phyloP scores from a whole-genome alignment of 2,888 invertebrate genomes.

The Tineola bisselliella region DNA sequence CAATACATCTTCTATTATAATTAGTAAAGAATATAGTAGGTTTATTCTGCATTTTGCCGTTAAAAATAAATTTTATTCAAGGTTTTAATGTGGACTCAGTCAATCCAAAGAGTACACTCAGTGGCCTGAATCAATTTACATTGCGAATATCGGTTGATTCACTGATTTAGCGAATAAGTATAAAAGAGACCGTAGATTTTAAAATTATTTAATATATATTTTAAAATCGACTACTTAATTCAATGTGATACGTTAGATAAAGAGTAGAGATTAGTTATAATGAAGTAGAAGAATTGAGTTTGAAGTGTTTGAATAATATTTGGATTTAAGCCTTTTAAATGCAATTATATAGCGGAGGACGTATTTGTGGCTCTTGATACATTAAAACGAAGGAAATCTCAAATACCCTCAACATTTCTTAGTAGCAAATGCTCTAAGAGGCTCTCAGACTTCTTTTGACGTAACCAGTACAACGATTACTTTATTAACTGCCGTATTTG shows the following conservation, averaged over 20 bases:
- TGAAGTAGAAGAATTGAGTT: too few relatives aligned
- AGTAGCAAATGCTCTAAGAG: constrained; percentile 12
- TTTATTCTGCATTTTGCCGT: too few relatives aligned
- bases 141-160: constrained; percentile 2
- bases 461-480: constrained; percentile 1
- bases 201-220: not conserved
- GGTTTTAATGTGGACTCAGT: not conserved
- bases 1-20: too few relatives aligned
- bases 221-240: too few relatives aligned
- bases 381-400: constrained; percentile 2
- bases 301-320: too few relatives aligned
- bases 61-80: too few relatives aligned
- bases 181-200: too few relatives aligned
- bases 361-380: not conserved
- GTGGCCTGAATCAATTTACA: not conserved
- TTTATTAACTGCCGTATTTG: not conserved
- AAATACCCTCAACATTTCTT: constrained; percentile 14
- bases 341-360: too few relatives aligned
- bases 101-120: not conserved
- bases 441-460: constrained; percentile 13
- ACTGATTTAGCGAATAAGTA: not conserved
- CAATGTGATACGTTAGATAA: too few relatives aligned
- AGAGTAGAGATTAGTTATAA: too few relatives aligned
- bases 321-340: too few relatives aligned
- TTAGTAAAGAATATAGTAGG: too few relatives aligned